A percentile compares a stretch with the other conserved stretches of the same genome.
These are phyloP conservation scores for Melanotaenia maccullochi DNA, from an alignment of 2,797 vertebrate genomes.

Conservation along the genomic window DNA sequence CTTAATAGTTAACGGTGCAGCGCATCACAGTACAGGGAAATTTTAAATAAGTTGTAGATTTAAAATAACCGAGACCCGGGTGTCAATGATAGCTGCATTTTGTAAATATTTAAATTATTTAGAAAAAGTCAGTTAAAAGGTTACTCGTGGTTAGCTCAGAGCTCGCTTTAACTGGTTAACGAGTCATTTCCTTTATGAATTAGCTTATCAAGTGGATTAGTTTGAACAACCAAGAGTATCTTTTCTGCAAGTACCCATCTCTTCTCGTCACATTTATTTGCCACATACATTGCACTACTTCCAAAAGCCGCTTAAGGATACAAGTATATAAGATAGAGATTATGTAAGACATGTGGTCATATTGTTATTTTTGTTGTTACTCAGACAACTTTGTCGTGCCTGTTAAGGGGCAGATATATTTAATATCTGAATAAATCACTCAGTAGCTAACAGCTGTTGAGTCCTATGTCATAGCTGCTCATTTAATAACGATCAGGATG, in stretches of 20 bases:
- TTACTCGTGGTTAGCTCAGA: constrained; percentile 35
- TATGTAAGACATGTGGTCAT: constrained; percentile 71
- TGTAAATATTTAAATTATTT: neutral
- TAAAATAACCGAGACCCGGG: accelerated
- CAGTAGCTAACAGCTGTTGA: constrained; percentile 50
- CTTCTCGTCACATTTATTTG: neutral
- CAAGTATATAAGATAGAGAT: constrained; percentile 58
- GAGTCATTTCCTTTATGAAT: constrained; percentile 48
- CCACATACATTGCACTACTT: constrained; percentile 1
- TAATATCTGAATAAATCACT: constrained; percentile 32
- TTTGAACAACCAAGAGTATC: constrained; percentile 1
- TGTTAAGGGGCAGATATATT: constrained; percentile 40
- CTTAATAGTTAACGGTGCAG: constrained; percentile 41
- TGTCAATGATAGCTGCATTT: neutral
- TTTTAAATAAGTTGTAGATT: neutral
- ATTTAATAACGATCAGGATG: constrained; percentile 1
- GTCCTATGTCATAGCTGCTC: neutral
- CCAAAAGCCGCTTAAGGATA: constrained; percentile 10
- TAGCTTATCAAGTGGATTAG: constrained; percentile 40
- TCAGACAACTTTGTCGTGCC: constrained; percentile 17
- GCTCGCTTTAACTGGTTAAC: constrained; percentile 18
- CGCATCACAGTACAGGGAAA: neutral
- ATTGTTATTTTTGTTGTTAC: constrained; percentile 70
- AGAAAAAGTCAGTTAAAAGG: neutral
- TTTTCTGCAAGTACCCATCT: neutral